Evolutionary conservation across 2,113 vertebrate species (phyloP).

Genomic region (Seriola rivoliana): DNA sequence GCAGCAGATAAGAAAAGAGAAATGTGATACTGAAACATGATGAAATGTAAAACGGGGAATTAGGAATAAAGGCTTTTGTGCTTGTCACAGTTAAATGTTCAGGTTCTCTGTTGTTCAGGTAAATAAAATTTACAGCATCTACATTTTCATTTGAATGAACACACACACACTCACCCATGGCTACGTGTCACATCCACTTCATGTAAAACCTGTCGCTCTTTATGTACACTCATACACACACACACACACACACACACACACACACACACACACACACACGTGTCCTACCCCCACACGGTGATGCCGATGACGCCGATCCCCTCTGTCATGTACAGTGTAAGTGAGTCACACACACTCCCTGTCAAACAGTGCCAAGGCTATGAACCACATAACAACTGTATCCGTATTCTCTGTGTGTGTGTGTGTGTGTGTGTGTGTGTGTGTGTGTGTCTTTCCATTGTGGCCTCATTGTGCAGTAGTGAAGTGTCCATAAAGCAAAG

Average conservation of each 20-base stretch:
- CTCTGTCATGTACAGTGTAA: constrained; percentile 55
- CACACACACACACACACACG: background rate
- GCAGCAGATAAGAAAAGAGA: background rate
- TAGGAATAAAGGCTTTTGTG: background rate
- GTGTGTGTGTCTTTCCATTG: constrained; percentile 29
- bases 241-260: constrained; percentile 3
- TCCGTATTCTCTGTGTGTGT: background rate
- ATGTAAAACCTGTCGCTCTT: constrained; percentile 34
- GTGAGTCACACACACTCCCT: constrained; percentile 34
- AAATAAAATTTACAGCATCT: background rate
- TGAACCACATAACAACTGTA: constrained; percentile 36
- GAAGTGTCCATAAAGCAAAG: constrained; percentile 58
- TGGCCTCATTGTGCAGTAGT: constrained; percentile 46
- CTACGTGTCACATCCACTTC: constrained; percentile 36
- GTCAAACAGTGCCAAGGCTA: constrained; percentile 47
- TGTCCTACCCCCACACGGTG: background rate
- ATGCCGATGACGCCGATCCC: constrained; percentile 28
- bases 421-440: background rate
- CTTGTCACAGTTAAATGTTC: background rate
- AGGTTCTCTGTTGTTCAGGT: background rate
- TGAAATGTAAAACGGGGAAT: background rate
- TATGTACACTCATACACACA: constrained; percentile 3
- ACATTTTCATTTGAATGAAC: background rate
- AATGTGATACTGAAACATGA: background rate
- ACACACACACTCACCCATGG: constrained; percentile 17